These are phyloP conservation scores for Teleogryllus occipitalis DNA, from an alignment of 1,140 invertebrate species.

Conservation along the genomic window DNA sequence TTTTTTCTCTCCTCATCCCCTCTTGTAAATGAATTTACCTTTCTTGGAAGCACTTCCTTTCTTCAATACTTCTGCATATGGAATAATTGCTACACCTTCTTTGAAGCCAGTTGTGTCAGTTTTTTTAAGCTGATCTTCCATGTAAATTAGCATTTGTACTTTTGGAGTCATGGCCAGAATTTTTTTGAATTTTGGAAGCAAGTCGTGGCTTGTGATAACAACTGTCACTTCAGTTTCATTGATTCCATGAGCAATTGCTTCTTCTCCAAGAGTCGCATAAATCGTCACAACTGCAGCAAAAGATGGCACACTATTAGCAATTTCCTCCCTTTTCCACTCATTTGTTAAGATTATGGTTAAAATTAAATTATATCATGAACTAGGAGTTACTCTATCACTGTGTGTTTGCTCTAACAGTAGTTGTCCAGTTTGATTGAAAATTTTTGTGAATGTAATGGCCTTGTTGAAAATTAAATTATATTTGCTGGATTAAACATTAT, in stretches of 20 bases:
- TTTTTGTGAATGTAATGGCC: too few relatives aligned
- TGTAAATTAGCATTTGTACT: slow-evolving; percentile 75
- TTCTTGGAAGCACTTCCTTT: slow-evolving; percentile 37
- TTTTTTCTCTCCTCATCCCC: background rate
- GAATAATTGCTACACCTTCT: slow-evolving; percentile 53
- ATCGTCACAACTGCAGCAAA: slow-evolving; percentile 77
- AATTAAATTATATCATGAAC: too few relatives aligned
- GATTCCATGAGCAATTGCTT: slow-evolving; percentile 89
- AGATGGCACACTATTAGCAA: background rate
- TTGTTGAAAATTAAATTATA: too few relatives aligned
- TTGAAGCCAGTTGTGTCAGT: slow-evolving; percentile 60
- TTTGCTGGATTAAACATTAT: too few relatives aligned
- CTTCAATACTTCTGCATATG: slow-evolving; percentile 49
- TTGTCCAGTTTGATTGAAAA: too few relatives aligned
- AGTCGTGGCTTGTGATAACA: slow-evolving; percentile 81
- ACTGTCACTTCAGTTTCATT: slow-evolving; percentile 92
- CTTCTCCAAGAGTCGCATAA: slow-evolving; percentile 93
- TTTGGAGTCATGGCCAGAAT: slow-evolving; percentile 57
- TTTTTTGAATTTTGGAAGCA: slow-evolving; percentile 80
- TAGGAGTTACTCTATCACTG: too few relatives aligned
- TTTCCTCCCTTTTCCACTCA: too few relatives aligned
- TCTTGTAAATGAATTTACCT: slow-evolving; percentile 32
- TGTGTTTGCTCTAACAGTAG: too few relatives aligned
- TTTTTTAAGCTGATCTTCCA: slow-evolving; percentile 74
- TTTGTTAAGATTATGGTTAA: too few relatives aligned